phyloP scores from a whole-genome alignment of 2,888 invertebrate genomes.

The Junonia oenone region DNA sequence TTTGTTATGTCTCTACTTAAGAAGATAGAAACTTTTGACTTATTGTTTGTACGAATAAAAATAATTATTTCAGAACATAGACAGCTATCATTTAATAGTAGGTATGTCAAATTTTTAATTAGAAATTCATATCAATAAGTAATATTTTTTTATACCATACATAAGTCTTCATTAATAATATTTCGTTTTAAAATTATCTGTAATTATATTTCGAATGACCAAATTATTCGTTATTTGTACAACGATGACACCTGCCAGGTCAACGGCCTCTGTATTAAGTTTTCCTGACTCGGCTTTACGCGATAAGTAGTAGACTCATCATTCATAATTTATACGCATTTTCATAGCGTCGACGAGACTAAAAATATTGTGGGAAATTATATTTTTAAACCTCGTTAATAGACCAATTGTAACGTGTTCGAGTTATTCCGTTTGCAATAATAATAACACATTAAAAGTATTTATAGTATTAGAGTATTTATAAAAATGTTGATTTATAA shows the following conservation, averaged over 20 bases:
- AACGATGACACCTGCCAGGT: conserved; percentile 32
- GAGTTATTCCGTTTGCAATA: too few relatives aligned
- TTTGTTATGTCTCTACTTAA: conserved; percentile 16
- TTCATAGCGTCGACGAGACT: background rate
- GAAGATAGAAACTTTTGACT: conserved; percentile 6
- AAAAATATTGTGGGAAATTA: background rate
- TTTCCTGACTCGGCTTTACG: conserved; percentile 33
- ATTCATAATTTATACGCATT: conserved; percentile 10
- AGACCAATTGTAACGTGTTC: too few relatives aligned
- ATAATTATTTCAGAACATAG: background rate
- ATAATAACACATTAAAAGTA: too few relatives aligned
- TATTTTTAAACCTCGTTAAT: too few relatives aligned
- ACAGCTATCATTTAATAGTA: too few relatives aligned
- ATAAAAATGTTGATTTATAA: too few relatives aligned
- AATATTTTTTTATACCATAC: background rate
- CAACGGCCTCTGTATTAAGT: conserved; percentile 32
- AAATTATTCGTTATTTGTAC: conserved; percentile 26
- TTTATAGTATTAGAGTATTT: too few relatives aligned
- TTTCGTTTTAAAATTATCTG: background rate
- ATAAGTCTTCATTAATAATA: background rate
- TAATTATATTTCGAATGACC: background rate
- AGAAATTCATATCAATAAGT: background rate
- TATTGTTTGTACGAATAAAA: background rate
- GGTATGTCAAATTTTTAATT: background rate
- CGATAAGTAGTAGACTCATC: conserved; percentile 21